Evolutionary conservation across 1,140 invertebrate species (phyloP).

Genomic region (Megalopta genalis): DNA sequence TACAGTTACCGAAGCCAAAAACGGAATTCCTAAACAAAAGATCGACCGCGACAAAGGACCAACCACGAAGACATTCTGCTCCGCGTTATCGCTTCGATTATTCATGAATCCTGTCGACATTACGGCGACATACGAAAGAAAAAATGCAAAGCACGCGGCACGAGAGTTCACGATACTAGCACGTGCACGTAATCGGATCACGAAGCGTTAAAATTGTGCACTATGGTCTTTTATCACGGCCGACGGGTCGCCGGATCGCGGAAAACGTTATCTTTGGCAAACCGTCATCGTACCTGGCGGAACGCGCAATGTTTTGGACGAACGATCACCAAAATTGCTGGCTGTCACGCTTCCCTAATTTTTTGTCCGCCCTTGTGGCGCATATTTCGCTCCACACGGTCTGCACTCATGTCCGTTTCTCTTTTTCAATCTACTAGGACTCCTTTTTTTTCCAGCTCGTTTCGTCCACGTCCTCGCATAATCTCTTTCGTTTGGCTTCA

Average conservation of each 20-base stretch:
- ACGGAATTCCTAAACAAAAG: too few species aligned
- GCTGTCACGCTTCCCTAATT: constrained; percentile 43
- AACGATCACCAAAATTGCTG: constrained; percentile 57
- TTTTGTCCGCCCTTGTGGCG: background rate
- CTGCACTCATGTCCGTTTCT: too few species aligned
- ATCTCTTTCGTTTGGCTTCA: background rate
- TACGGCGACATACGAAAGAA: background rate
- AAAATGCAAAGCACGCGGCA: background rate
- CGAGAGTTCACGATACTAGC: background rate
- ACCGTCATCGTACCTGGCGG: constrained; percentile 22
- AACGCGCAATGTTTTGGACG: constrained; percentile 57
- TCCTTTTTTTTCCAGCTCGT: too few species aligned
- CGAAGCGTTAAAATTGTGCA: constrained; percentile 47
- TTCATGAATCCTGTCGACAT: too few species aligned
- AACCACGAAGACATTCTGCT: too few species aligned
- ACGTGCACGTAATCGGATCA: constrained; percentile 37
- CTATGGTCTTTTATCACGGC: constrained; percentile 28
- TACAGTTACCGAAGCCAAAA: too few species aligned
- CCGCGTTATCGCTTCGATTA: too few species aligned
- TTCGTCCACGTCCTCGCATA: background rate
- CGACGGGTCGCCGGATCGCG: background rate
- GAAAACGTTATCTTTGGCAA: constrained; percentile 28
- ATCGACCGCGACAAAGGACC: too few species aligned
- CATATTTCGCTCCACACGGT: constrained; percentile 1
- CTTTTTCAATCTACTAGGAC: background rate